A percentile compares a stretch with the other conserved stretches of the same genome.
Evolutionary conservation across 2,888 invertebrate genomes (phyloP).

Genomic region (Melanchra persicariae): DNA sequence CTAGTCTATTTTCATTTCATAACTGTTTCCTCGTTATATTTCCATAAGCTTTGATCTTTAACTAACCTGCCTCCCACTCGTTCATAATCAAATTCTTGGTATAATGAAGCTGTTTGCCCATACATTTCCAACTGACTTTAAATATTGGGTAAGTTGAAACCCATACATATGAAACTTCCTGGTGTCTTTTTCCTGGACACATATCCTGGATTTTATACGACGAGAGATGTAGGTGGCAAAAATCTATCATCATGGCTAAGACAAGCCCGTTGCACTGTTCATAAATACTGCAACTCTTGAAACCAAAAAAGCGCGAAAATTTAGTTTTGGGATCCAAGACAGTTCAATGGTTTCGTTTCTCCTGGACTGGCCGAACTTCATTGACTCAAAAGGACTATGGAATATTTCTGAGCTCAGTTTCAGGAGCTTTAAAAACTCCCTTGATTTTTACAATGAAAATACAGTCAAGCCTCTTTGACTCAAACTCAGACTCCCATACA

Average conservation of each 20-base stretch:
- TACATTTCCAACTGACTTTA: conserved; percentile 11
- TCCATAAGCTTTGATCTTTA: conserved; percentile 59
- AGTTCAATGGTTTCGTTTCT: too few species aligned
- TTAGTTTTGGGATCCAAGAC: too few species aligned
- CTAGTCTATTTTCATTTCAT: conserved; percentile 40
- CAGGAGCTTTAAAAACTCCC: neutral
- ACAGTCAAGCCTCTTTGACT: too few species aligned
- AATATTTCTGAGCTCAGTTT: neutral
- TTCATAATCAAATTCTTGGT: conserved; percentile 40
- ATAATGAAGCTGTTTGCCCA: conserved; percentile 41
- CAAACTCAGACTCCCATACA: neutral
- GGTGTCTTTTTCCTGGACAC: neutral
- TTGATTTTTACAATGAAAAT: too few species aligned
- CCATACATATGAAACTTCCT: neutral
- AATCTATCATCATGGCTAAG: neutral
- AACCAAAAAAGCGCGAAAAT: too few species aligned
- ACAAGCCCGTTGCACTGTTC: too few species aligned
- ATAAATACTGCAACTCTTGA: too few species aligned
- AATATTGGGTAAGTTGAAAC: neutral
- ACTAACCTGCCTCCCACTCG: conserved; percentile 52
- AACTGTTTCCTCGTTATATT: conserved; percentile 54
- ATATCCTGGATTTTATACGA: neutral
- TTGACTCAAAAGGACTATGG: too few species aligned
- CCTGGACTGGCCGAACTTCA: too few species aligned
- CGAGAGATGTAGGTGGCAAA: neutral